Evolutionary conservation across 2,888 invertebrate genomes (phyloP).

Genomic region (Drosophila anomelani): DNA sequence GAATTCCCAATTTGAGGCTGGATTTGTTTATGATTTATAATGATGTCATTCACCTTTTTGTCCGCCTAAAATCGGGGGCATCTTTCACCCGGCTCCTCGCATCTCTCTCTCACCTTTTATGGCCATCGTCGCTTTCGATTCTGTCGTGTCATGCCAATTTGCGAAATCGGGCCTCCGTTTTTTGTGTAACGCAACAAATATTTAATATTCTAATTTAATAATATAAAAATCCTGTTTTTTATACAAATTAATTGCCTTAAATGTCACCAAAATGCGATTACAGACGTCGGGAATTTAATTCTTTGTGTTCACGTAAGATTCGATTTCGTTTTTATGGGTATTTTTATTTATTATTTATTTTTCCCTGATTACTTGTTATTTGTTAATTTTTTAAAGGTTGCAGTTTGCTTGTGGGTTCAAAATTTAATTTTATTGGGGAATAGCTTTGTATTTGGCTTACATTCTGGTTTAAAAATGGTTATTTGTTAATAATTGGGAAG

Average conservation of each 20-base stretch:
- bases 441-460: not conserved
- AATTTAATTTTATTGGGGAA: not conserved
- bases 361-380: not conserved
- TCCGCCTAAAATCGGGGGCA: not conserved
- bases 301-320: not conserved
- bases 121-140: constrained; percentile 12
- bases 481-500: not conserved
- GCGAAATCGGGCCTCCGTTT: constrained; percentile 15
- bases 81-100: constrained; percentile 4
- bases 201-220: constrained; percentile 12
- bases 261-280: constrained; percentile 2
- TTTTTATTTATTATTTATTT: not conserved
- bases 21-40: not conserved
- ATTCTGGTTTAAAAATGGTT: not conserved
- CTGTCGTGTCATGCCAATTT: constrained; percentile 32
- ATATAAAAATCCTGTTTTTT: constrained; percentile 8
- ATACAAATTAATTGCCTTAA: constrained; percentile 6
- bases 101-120: constrained; percentile 13
- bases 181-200: not conserved
- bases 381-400: not conserved
- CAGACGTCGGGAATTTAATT: not conserved
- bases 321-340: no score
- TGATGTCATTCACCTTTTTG: constrained; percentile 28
- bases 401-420: not conserved
- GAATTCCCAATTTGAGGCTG: not conserved